These are phyloP conservation scores for Sesamia nonagrioides DNA, from an alignment of 1,140 invertebrate species.

Conservation along the genomic window DNA sequence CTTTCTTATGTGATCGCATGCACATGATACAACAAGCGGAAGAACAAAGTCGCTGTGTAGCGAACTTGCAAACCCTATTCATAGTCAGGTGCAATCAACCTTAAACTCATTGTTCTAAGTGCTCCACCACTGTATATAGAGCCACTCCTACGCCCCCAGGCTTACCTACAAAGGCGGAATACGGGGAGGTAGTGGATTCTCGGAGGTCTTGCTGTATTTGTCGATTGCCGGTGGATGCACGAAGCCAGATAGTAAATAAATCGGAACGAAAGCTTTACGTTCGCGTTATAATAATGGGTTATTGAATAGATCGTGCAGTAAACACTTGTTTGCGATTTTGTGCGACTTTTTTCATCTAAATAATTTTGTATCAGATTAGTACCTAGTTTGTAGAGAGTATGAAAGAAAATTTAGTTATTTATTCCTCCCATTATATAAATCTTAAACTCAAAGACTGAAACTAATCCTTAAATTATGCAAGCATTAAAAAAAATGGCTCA, in stretches of 20 bases:
- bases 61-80: constrained; percentile 66
- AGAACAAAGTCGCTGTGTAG: constrained; percentile 66
- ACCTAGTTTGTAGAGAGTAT: background rate
- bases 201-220: constrained; percentile 51
- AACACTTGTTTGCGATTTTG: constrained; percentile 30
- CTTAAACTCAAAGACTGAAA: too few species aligned
- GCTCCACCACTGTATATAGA: constrained; percentile 49
- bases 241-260: constrained; percentile 74
- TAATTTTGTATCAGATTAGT: background rate
- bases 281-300: constrained; percentile 53
- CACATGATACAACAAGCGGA: constrained; percentile 72
- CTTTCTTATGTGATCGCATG: constrained; percentile 55
- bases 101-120: constrained; percentile 77
- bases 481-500: too few species aligned
- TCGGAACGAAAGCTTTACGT: constrained; percentile 64
- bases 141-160: constrained; percentile 46
- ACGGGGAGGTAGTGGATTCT: constrained; percentile 55
- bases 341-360: background rate
- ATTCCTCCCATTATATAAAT: too few species aligned
- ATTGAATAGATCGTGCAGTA: constrained; percentile 56
- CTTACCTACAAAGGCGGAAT: background rate
- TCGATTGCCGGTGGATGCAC: constrained; percentile 67
- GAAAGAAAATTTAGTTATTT: too few species aligned
- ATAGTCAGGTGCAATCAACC: constrained; percentile 81
- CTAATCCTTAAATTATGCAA: too few species aligned